These are phyloP conservation scores for Drosophila eugracilis DNA, from an alignment of 1,140 invertebrate species.

Conservation along the genomic window DNA sequence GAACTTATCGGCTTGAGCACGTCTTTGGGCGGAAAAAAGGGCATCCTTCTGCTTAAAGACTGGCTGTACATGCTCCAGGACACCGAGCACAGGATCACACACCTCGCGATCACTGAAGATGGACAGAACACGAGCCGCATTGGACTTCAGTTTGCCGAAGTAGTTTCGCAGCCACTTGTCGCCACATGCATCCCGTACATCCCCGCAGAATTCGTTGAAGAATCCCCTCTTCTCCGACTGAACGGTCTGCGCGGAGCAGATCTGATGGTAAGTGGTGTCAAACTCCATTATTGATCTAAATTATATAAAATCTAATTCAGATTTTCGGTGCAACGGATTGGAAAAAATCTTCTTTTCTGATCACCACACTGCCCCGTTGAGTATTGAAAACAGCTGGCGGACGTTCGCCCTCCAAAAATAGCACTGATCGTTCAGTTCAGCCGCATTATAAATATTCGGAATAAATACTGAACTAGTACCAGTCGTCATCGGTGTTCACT, in stretches of 20 bases:
- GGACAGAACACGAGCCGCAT: constrained; percentile 85
- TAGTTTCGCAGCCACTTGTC: constrained; percentile 86
- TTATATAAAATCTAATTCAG: constrained; percentile 61
- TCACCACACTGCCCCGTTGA: constrained; percentile 25
- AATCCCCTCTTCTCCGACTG: constrained; percentile 87
- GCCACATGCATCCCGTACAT: constrained; percentile 83
- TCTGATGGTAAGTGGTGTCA: constrained; percentile 78
- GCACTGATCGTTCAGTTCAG: constrained; percentile 58
- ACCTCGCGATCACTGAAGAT: constrained; percentile 86
- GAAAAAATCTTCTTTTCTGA: constrained; percentile 48
- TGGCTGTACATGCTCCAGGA: constrained; percentile 85
- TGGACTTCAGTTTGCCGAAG: constrained; percentile 86
- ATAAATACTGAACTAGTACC: constrained; percentile 37
- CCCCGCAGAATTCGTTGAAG: constrained; percentile 86
- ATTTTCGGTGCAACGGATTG: constrained; percentile 12
- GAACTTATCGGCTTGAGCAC: constrained; percentile 85
- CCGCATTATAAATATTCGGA: constrained; percentile 67
- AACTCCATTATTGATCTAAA: constrained; percentile 63
- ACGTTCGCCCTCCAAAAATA: constrained; percentile 69
- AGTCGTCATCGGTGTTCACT: constrained; percentile 26
- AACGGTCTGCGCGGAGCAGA: constrained; percentile 87
- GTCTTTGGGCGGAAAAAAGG: constrained; percentile 79
- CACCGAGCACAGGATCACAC: constrained; percentile 84
- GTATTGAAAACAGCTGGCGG: constrained; percentile 70
- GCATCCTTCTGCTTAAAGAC: constrained; percentile 86